Conservation (phyloP, 2,113 vertebrate genomes). For the Hyperoodon ampullatus region DNA sequence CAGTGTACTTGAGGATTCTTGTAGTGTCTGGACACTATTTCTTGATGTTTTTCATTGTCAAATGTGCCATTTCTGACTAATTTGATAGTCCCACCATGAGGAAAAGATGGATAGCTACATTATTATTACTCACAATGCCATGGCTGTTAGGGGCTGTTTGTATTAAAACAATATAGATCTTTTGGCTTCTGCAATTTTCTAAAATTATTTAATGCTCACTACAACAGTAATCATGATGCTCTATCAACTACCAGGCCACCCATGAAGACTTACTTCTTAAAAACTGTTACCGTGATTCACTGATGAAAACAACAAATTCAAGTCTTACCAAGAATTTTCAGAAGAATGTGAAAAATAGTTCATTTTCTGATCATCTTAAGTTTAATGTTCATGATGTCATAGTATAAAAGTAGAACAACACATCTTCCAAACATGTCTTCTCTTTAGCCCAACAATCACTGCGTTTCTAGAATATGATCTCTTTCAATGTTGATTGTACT, state of each 20-base stretch:
- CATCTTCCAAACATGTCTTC: neutral
- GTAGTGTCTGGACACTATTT: neutral
- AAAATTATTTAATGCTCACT: neutral
- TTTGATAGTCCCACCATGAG: neutral
- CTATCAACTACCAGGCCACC: neutral
- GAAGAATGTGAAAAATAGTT: neutral
- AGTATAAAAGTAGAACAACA: neutral
- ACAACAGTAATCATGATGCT: neutral
- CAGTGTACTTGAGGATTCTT: neutral
- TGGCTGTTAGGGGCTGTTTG: neutral
- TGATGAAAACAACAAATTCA: neutral
- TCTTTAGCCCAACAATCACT: neutral
- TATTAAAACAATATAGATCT: neutral
- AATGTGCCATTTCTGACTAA: neutral
- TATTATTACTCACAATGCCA: neutral
- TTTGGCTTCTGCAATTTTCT: neutral
- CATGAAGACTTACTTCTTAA: neutral
- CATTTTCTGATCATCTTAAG: neutral
- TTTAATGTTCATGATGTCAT: neutral
- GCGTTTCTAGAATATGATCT: neutral
- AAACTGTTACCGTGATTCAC: neutral
- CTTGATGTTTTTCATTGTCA: neutral
- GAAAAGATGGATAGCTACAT: neutral
- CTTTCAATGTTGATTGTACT: neutral
- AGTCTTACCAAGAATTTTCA: neutral